Base-by-base conservation (phyloP, 2,888 invertebrate genomes). In the Papilio protenor region DNA sequence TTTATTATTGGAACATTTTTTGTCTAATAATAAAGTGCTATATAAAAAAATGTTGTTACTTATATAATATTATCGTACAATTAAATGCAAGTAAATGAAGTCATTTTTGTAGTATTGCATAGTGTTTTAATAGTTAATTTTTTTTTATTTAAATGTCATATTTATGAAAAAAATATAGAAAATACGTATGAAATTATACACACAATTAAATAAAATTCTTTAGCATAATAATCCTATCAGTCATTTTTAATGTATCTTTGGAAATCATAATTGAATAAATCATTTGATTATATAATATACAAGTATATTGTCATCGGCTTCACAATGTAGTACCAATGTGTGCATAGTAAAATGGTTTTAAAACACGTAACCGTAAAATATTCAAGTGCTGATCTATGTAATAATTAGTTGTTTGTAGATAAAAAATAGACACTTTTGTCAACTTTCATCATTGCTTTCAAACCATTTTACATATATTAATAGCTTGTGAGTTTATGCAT, bases 171-270 rank as follows among this genome's bases (percentile, higher is more conserved):
- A 59, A 57, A 55, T 2, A 21, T 21, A 21, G 6, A 33, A 33
- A 40, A 40, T 2, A 40, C 8, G 11, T n/a, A 18, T 11, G 27
- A 61, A 12, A 12, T 21, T 12, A 21, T 59, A 59, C 21, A 52
- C n/a, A 40, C 40, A 40, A 40, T 21, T 10, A 57, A 33, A 18
- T 27, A 33, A 69, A 4, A 69, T 12, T 45, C 1, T 69, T 69
- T 45, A 69, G 66, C 66, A 69, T 69, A 69, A 69, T 69, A 64
- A 40, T 40, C 10, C 12, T 69, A n/a, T 45, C 21, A 69, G 66
- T 69, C 66, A 69, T 40, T 11, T 40, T 27, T 16, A 21, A 21
- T 21, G 5, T 64, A 40, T 40, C n/a, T 64, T 40, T 69, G 40
- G 12, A 40, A 18, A 23, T 61, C 0, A 18, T n/a, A 18, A 18